Evolutionary conservation across 2,888 invertebrate species (phyloP), one percentile per base, ranked within the genome.

Genomic region (Nowickia ferox): DNA sequence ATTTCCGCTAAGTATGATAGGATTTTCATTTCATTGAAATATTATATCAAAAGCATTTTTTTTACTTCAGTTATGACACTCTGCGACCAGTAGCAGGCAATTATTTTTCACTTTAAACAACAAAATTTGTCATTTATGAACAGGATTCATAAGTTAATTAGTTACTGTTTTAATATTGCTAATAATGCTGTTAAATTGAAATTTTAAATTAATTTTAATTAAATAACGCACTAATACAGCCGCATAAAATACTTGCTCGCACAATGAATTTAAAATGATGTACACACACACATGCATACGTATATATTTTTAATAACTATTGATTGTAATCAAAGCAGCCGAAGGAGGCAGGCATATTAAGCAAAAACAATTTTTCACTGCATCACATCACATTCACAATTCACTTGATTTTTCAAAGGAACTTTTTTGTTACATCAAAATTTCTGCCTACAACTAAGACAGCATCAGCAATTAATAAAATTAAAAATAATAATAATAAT

Each of bases 401-500:
- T 74, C 22, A n/a, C 2, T 46, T 22, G 4, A 9, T 2, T 15
- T 66, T 51, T 75, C n/a, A 63, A 63, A 51, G 15, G 5, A 15
- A 17, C n/a, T 55, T 74, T 74, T 42, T 6, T 78, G 30, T 57
- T 63, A 46, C n/a, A 46, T 11, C 19, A 59, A 22, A 48, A 22
- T 40, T 13, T 11, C 40, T 44, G 9, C n/a, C 55, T 38, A 17
- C 17, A 44, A 61, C 13, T 51, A 63, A 71, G 17, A 61, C 22
- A 63, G 51, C 51, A 69, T 78, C 74, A 74, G 63, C 63, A 66
- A 84, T 80, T 76, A 55, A 48, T 40, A 22, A 69, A 78, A 68
- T 78, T 78, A 19, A 48, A 80, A 66, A 66, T 57, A 66, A 80
- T 40, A 66, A 80, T 40, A 65, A 53, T 22, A 65, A n/a, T 30